Conservation (phyloP, 2,113 vertebrate species). For the Forbesichthys agassizii region DNA sequence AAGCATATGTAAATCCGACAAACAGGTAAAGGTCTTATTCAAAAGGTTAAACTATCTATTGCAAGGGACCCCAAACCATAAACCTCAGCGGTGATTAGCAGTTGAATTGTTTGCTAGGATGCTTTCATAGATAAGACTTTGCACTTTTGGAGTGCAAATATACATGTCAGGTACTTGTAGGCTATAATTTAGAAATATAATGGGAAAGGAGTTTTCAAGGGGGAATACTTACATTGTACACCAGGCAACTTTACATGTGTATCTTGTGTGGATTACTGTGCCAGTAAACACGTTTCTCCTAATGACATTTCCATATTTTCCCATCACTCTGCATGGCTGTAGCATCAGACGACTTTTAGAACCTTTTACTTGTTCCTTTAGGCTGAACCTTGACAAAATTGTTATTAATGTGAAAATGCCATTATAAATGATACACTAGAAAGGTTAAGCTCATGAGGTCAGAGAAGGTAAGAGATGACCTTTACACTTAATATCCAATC, state of each 20-base stretch:
- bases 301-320: too few species aligned
- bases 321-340: too few species aligned
- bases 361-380: slow-evolving; percentile 5
- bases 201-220: slow-evolving; percentile 42
- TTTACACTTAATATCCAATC: slow-evolving; percentile 28
- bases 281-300: slow-evolving; percentile 30
- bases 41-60: too few species aligned
- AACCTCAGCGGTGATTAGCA: too few species aligned
- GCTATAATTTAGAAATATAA: slow-evolving; percentile 31
- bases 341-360: slow-evolving; percentile 32
- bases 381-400: slow-evolving; percentile 17
- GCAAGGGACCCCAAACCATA: too few species aligned
- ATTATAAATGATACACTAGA: slow-evolving; percentile 33
- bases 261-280: slow-evolving; percentile 43
- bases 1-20: too few species aligned
- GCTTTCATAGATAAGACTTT: too few species aligned
- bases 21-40: too few species aligned
- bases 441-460: slow-evolving; percentile 48
- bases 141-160: too few species aligned
- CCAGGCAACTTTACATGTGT: slow-evolving; percentile 49
- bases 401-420: slow-evolving; percentile 36
- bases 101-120: too few species aligned
- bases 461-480: slow-evolving; percentile 26
- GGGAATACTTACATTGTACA: slow-evolving; percentile 59
- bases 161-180: too few species aligned